phyloP scores from a whole-genome alignment of 2,888 invertebrate genomes.

The Cheilosia pagana region DNA sequence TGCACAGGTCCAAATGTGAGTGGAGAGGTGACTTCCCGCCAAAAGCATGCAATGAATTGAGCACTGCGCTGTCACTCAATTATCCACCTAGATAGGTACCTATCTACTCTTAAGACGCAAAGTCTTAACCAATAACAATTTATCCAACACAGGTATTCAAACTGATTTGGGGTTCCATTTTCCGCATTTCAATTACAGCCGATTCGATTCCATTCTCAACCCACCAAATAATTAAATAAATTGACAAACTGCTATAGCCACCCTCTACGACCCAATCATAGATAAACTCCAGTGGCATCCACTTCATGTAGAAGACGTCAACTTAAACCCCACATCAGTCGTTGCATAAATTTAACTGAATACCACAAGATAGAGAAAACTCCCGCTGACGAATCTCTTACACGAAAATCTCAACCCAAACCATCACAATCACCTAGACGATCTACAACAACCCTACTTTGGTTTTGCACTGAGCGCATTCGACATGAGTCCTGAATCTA shows the following conservation, averaged over 20 bases:
- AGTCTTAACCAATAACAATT: too few species aligned
- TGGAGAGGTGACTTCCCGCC: too few species aligned
- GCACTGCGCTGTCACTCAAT: too few species aligned
- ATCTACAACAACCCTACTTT: background rate
- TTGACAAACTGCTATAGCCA: conserved; percentile 29
- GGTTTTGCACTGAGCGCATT: conserved; percentile 7
- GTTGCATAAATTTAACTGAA: conserved; percentile 36
- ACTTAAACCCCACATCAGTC: conserved; percentile 44
- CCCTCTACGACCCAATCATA: background rate
- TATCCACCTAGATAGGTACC: too few species aligned
- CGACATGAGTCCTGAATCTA: conserved; percentile 35
- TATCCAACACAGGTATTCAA: too few species aligned
- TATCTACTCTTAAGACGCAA: too few species aligned
- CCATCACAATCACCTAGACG: background rate
- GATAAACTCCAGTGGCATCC: background rate
- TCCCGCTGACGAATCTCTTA: background rate
- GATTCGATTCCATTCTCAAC: conserved; percentile 1
- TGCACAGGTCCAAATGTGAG: too few species aligned
- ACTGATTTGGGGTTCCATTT: too few species aligned
- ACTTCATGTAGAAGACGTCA: background rate
- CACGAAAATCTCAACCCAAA: conserved; percentile 30
- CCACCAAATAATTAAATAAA: conserved; percentile 30
- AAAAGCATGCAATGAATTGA: too few species aligned
- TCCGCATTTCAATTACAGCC: too few species aligned
- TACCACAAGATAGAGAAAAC: background rate